Conservation (phyloP, 2,797 vertebrate species). For the Decapterus maruadsi region DNA sequence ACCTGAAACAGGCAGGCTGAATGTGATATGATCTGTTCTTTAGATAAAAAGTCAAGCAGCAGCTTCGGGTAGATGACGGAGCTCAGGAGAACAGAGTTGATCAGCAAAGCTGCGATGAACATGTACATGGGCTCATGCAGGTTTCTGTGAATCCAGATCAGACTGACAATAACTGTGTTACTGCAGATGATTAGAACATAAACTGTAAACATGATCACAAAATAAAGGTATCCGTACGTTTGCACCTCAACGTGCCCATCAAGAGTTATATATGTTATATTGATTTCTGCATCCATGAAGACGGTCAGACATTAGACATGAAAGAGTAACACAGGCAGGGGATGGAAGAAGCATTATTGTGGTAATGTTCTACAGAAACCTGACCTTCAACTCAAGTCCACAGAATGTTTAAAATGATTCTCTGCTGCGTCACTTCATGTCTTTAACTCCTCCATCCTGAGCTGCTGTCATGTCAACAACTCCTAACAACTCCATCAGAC, state of each 20-base stretch:
- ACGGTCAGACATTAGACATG: no score
- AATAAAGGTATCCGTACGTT: constrained; percentile 28
- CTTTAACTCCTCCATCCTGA: no score
- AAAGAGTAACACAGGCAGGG: no score
- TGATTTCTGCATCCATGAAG: no score
- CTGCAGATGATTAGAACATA: constrained; percentile 50
- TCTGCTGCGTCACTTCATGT: no score
- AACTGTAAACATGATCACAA: constrained; percentile 29
- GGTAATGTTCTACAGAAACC: no score
- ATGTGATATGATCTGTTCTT: constrained; percentile 30
- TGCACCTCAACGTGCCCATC: constrained; percentile 11
- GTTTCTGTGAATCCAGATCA: constrained; percentile 42
- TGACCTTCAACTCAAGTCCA: no score
- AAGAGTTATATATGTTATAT: neutral
- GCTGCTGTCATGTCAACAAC: no score
- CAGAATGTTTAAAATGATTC: no score
- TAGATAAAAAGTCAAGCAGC: constrained; percentile 46
- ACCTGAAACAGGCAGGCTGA: constrained; percentile 24
- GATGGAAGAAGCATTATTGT: no score
- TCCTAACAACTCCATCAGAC: no score
- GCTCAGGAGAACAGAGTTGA: constrained; percentile 52
- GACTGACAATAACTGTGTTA: constrained; percentile 31
- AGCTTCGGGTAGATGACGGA: constrained; percentile 58
- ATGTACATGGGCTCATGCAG: constrained; percentile 50
- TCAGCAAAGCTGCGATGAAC: constrained; percentile 60